These are phyloP conservation scores for Pemphigus obesinymphae DNA, from an alignment of 1,140 invertebrate species.

Conservation along the genomic window DNA sequence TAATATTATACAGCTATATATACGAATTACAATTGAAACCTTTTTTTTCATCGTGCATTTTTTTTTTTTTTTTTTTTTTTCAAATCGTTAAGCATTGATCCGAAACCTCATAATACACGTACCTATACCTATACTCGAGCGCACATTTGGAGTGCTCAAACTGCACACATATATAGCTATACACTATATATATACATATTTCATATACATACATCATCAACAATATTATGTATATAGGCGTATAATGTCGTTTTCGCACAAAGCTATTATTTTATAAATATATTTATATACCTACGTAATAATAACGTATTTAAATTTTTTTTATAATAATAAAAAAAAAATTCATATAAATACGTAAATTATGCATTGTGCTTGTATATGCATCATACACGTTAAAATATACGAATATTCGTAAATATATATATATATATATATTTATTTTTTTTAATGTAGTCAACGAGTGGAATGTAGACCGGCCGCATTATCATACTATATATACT, in stretches of 20 bases:
- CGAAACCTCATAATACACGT: neutral
- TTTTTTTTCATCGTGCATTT: neutral
- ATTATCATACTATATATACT: too few species aligned
- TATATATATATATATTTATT: neutral
- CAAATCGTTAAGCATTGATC: neutral
- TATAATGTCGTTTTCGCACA: neutral
- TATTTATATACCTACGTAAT: too few species aligned
- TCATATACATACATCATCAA: neutral
- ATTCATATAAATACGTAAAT: neutral
- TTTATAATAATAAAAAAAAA: neutral
- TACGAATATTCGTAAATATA: too few species aligned
- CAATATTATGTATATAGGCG: neutral
- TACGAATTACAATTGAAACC: neutral
- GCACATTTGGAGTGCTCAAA: neutral
- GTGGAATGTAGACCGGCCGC: conserved; percentile 29
- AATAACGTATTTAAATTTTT: too few species aligned
- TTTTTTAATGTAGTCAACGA: neutral
- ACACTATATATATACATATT: neutral
- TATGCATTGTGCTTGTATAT: neutral
- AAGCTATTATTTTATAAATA: neutral
- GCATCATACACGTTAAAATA: too few species aligned
- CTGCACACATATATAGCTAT: neutral
- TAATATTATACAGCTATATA: neutral
- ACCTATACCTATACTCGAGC: neutral
- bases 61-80: neutral